phyloP scores from a whole-genome alignment of 2,113 vertebrate species.

The Bubalus kerabau region DNA sequence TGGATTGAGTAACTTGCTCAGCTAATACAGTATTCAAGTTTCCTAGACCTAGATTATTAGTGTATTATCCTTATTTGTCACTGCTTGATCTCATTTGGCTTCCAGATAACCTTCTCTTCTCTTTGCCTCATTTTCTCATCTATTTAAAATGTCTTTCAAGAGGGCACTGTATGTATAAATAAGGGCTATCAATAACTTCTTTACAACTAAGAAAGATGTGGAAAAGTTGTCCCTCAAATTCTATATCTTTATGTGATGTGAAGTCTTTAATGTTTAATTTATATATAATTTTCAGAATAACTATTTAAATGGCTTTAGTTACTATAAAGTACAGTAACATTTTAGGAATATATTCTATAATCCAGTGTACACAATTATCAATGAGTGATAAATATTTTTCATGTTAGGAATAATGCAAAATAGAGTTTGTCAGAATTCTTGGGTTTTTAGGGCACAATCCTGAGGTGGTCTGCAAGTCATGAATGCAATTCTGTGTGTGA shows the following conservation, averaged over 20 bases:
- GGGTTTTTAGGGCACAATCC: neutral
- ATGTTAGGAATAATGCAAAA: neutral
- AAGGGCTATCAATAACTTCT: neutral
- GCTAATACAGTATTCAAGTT: neutral
- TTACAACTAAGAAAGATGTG: neutral
- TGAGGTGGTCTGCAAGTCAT: neutral
- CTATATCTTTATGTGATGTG: neutral
- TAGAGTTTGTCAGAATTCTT: neutral
- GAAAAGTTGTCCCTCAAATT: neutral
- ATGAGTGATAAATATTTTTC: neutral
- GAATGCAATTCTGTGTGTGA: neutral
- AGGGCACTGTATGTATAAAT: neutral
- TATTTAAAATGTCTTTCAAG: neutral
- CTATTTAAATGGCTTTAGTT: neutral
- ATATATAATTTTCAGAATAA: neutral
- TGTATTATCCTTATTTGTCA: neutral
- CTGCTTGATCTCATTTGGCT: neutral
- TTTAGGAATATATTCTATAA: neutral
- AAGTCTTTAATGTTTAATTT: neutral
- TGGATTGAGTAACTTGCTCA: neutral
- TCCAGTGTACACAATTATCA: neutral
- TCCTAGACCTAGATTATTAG: neutral
- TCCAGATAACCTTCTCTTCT: neutral
- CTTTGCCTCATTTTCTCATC: neutral
- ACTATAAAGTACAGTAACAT: neutral